Conservation (phyloP, 1,140 invertebrate genomes). For the Zaprionus camerounensis region DNA sequence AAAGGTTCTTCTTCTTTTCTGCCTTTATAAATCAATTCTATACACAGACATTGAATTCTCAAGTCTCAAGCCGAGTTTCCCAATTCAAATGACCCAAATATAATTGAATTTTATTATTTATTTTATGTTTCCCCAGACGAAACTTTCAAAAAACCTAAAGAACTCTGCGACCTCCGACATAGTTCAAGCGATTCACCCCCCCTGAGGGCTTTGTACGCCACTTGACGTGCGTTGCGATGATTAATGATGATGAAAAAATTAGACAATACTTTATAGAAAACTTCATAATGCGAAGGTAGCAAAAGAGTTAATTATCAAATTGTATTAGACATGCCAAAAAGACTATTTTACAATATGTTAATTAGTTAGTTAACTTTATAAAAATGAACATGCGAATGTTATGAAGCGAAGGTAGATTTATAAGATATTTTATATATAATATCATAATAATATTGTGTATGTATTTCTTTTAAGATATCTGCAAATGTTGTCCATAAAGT, state of each 20-base stretch:
- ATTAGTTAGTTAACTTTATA: conserved; percentile 4
- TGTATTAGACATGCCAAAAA: conserved; percentile 58
- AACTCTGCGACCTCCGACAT: conserved; percentile 22
- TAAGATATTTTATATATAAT: too few species aligned
- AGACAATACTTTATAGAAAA: not conserved
- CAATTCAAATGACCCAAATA: not conserved
- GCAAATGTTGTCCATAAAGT: not conserved
- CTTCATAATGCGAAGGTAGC: conserved; percentile 33
- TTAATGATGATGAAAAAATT: conserved; percentile 31
- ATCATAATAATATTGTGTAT: not conserved
- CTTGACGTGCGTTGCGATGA: conserved; percentile 20
- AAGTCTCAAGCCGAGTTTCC: not conserved
- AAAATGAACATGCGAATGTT: conserved; percentile 22
- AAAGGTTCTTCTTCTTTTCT: not conserved
- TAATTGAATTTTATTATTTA: not conserved
- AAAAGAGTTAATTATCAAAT: conserved; percentile 63
- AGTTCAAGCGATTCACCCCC: conserved; percentile 1
- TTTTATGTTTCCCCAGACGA: conserved; percentile 1
- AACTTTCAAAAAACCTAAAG: not conserved
- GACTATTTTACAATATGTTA: conserved; percentile 15
- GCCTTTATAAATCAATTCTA: not conserved
- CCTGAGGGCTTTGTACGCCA: not conserved
- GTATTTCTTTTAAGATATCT: not conserved
- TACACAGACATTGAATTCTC: not conserved
- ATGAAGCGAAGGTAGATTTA: not conserved